Percentiles rank a stretch among this genome's conserved stretches.
phyloP scores from a whole-genome alignment of 1,140 invertebrate genomes.

The Doryteuthis pealeii region DNA sequence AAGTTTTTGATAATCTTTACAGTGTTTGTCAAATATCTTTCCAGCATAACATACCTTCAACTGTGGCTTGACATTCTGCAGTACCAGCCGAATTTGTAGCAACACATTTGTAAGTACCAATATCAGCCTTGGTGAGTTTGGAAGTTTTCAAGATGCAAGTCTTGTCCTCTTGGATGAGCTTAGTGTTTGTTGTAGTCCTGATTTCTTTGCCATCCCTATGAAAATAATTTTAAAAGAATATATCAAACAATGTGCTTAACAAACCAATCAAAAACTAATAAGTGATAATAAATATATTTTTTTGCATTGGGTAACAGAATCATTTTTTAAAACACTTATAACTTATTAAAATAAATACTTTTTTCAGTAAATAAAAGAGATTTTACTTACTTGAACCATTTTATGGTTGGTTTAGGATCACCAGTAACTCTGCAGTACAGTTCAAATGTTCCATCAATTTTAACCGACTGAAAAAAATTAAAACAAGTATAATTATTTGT shows the following conservation, averaged over 20 bases:
- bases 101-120: constrained; percentile 52
- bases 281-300: too few species aligned
- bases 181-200: constrained; percentile 73
- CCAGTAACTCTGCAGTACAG: constrained; percentile 47
- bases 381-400: constrained; percentile 52
- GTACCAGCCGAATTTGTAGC: constrained; percentile 53
- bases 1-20: too few species aligned
- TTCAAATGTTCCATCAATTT: constrained; percentile 45
- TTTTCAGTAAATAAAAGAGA: too few species aligned
- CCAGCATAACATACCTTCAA: too few species aligned
- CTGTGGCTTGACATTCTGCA: constrained; percentile 38
- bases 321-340: too few species aligned
- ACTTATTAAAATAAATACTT: too few species aligned
- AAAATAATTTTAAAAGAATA: too few species aligned
- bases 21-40: too few species aligned
- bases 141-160: constrained; percentile 65
- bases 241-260: too few species aligned
- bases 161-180: constrained; percentile 79
- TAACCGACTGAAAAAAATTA: constrained; percentile 40
- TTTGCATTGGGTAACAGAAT: too few species aligned
- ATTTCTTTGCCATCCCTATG: constrained; percentile 82
- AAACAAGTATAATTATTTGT: too few species aligned
- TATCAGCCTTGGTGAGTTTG: constrained; percentile 44
- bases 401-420: constrained; percentile 52
- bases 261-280: too few species aligned